Conservation (phyloP, 2,113 vertebrate genomes). For the Thalassarche chlororhynchos region DNA sequence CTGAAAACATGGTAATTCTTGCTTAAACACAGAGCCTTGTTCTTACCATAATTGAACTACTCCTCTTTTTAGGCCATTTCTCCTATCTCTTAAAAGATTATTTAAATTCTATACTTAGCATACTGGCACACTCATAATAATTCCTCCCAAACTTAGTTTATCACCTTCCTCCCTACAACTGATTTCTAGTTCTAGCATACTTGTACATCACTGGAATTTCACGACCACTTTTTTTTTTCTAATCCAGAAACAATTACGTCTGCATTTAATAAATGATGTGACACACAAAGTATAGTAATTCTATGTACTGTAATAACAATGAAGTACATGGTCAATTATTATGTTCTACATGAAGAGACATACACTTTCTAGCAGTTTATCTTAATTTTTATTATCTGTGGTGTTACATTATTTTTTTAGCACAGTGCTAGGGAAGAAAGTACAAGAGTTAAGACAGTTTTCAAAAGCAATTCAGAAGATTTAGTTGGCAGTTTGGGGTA, state of each 20-base stretch:
- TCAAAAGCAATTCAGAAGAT: not conserved
- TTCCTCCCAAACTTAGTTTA: not conserved
- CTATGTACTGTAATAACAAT: not conserved
- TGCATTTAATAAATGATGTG: not conserved
- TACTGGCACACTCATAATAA: not conserved
- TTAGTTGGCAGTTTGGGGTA: not conserved
- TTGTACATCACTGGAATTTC: not conserved
- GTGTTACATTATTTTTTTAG: not conserved
- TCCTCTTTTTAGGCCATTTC: not conserved
- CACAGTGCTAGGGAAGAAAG: not conserved
- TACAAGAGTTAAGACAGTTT: not conserved
- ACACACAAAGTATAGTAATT: not conserved
- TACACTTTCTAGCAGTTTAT: not conserved
- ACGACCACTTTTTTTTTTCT: not conserved
- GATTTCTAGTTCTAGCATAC: not conserved
- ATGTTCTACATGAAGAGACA: not conserved
- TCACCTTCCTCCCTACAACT: not conserved
- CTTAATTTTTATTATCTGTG: not conserved
- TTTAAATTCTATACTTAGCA: not conserved
- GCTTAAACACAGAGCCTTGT: not conserved
- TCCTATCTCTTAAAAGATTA: not conserved
- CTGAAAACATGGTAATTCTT: not conserved
- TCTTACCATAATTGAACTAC: not conserved
- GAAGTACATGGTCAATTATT: not conserved
- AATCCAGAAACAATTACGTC: not conserved